These are phyloP conservation scores for Dendrolimus pini DNA, from an alignment of 2,888 invertebrate species.

Conservation along the genomic window DNA sequence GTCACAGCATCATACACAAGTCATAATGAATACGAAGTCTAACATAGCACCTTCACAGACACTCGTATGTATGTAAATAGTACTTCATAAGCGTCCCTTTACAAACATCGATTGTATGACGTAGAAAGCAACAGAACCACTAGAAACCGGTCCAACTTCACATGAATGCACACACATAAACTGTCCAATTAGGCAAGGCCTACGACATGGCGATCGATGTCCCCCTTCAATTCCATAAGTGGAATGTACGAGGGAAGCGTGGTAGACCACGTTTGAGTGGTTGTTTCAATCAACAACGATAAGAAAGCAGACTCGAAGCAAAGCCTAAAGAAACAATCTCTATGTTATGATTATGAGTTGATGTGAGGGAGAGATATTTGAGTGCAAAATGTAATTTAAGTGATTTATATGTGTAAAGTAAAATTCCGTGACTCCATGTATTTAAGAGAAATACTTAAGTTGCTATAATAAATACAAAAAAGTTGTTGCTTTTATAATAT, in stretches of 20 bases:
- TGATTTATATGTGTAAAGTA: background rate
- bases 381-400: slow-evolving; percentile 1
- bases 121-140: slow-evolving; percentile 61
- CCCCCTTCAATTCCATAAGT: slow-evolving; percentile 31
- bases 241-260: slow-evolving; percentile 34
- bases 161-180: slow-evolving; percentile 63
- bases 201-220: slow-evolving; percentile 53
- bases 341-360: slow-evolving; percentile 38
- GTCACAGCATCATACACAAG: slow-evolving; percentile 44
- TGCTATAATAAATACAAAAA: no score
- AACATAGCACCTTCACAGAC: slow-evolving; percentile 5
- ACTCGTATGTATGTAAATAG: slow-evolving; percentile 4
- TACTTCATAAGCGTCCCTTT: slow-evolving; percentile 48
- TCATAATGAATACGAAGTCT: slow-evolving; percentile 45
- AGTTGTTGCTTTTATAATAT: no score
- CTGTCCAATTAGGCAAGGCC: slow-evolving; percentile 63
- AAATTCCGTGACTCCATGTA: background rate
- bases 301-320: slow-evolving; percentile 60
- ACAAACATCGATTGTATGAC: slow-evolving; percentile 57
- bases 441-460: no score
- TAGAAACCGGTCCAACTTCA: slow-evolving; percentile 63
- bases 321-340: slow-evolving; percentile 47
- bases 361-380: slow-evolving; percentile 6
- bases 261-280: slow-evolving; percentile 47
- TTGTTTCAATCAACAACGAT: slow-evolving; percentile 49